Base-by-base conservation (phyloP, 2,113 vertebrate species). In the Chrysemys picta region DNA sequence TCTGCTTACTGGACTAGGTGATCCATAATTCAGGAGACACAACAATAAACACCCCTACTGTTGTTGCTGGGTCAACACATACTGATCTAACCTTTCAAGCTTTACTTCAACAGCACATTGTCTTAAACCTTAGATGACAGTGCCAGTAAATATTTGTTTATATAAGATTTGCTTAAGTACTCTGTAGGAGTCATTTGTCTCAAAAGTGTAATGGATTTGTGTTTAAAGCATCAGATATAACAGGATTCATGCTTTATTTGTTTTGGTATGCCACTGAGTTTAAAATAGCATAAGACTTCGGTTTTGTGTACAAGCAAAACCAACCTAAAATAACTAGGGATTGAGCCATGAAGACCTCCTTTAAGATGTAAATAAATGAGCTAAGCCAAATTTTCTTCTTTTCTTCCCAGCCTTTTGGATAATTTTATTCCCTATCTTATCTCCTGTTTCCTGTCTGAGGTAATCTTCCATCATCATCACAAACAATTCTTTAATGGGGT, bases 401-500 rank as follows among this genome's bases (percentile, higher is more conserved):
- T 82, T 53, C 35, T 31, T 69, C 47, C 45, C 22, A 88, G 35
- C 22, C 82, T 89, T 72, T 54, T 78, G 49, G 25, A n/a, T 6
- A 78, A 29, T 87, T 29, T 89, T 38, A 56, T 42, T 80, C 82
- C 91, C 87, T 57, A 24, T 80, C 78, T 78, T 89, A 82, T 85
- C 91, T 93, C 92, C 87, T 93, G 86, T 84, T 87, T 79, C 25
- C 54, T 78, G 79, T 57, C 65, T 31, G 16, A 47, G 80, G 87
- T 80, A 89, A 62, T 69, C 53, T 84, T 42, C 86, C 27, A 84
- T 89, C 56, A 49, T 84, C 75, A 31, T 14, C 62, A 88, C 83
- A 80, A 94, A 45, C 85, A 97, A 92, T 95, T 96, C 82, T 90
- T 92, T 96, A 96, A 93, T 93, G 92, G 93, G 90, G 82, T 53